These are phyloP conservation scores for Rotaria sp. DNA, from an alignment of 2,888 invertebrate species.

Conservation along the genomic window DNA sequence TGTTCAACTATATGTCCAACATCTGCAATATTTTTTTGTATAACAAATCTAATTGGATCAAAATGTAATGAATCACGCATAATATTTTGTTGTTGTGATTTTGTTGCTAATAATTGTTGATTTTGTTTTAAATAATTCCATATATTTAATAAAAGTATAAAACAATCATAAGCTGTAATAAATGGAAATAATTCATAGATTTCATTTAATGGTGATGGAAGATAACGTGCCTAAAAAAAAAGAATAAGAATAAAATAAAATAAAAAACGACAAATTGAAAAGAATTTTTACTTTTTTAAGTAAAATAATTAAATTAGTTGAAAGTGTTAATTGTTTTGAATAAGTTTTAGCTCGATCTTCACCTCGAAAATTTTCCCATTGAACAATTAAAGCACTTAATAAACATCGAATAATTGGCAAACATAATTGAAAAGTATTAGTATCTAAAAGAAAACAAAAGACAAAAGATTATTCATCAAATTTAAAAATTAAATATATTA, in stretches of 20 bases:
- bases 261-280: no score
- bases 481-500: neutral
- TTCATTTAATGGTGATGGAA: slow-evolving; percentile 10
- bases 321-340: neutral
- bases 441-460: neutral
- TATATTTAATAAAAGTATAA: neutral
- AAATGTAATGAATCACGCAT: neutral
- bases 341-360: slow-evolving; percentile 9
- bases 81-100: neutral
- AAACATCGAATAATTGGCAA: slow-evolving; percentile 6
- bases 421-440: neutral
- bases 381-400: slow-evolving; percentile 18
- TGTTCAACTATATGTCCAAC: slow-evolving; percentile 15
- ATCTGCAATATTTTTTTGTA: slow-evolving; percentile 11
- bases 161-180: slow-evolving; percentile 21
- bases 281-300: neutral
- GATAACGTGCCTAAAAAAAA: neutral
- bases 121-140: slow-evolving; percentile 28
- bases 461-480: neutral
- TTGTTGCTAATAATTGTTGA: neutral
- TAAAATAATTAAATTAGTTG: slow-evolving; percentile 9
- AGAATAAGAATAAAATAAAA: neutral
- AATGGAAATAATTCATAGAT: slow-evolving; percentile 28
- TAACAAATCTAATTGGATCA: slow-evolving; percentile 24
- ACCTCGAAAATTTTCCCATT: slow-evolving; percentile 20